phyloP scores from a whole-genome alignment of 1,140 invertebrate genomes.

The Battus philenor region DNA sequence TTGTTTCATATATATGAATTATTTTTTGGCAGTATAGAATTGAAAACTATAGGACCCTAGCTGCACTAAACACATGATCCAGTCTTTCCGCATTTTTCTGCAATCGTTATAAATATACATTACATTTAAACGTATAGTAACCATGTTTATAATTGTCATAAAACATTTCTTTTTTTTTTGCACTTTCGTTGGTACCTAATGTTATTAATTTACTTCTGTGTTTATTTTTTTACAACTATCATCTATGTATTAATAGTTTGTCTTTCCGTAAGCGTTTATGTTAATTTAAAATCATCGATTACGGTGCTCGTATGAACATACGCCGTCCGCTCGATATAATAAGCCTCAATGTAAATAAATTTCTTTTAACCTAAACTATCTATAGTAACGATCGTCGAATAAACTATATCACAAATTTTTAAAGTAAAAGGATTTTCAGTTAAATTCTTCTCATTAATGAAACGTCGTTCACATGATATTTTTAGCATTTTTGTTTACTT shows the following conservation, averaged over 20 bases:
- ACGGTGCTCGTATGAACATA: too few relatives aligned
- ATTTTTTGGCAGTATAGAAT: constrained; percentile 9
- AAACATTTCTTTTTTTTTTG: constrained; percentile 1
- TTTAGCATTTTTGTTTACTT: too few relatives aligned
- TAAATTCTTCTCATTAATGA: not conserved
- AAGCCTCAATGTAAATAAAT: too few relatives aligned
- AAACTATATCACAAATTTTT: constrained; percentile 13
- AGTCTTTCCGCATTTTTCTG: constrained; percentile 5
- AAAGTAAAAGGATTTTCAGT: constrained; percentile 1
- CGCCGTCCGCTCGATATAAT: too few relatives aligned
- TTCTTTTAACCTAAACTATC: too few relatives aligned
- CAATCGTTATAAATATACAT: not conserved
- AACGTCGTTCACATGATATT: too few relatives aligned
- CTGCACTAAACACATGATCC: constrained; percentile 9
- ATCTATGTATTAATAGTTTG: not conserved
- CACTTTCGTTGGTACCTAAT: constrained; percentile 10
- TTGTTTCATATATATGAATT: too few relatives aligned
- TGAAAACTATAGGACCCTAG: constrained; percentile 1
- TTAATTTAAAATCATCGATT: not conserved
- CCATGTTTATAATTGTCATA: constrained; percentile 6
- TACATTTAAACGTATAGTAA: not conserved
- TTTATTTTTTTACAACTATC: not conserved
- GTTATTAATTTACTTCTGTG: too few relatives aligned
- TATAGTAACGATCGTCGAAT: constrained; percentile 3
- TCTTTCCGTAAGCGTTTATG: not conserved